A percentile compares a stretch with the other conserved stretches of the same genome.
Evolutionary conservation across 2,797 vertebrate genomes (phyloP).

Genomic region (Notolabrus celidotus): DNA sequence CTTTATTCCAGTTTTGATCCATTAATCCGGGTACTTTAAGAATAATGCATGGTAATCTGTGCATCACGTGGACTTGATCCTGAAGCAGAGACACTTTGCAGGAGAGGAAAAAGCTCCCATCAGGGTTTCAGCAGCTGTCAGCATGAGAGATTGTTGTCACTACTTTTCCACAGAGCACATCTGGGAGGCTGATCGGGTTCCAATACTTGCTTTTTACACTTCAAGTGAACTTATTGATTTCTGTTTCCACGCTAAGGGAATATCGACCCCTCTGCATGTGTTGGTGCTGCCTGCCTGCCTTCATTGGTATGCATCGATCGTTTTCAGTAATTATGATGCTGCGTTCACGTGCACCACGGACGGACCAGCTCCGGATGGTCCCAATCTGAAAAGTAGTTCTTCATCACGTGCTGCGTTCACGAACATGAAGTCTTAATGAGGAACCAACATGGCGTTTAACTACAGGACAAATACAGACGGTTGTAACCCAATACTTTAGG

Average conservation of each 20-base stretch:
- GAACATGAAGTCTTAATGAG: too few relatives aligned
- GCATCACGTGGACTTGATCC: not conserved
- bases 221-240: not conserved
- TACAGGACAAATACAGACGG: too few relatives aligned
- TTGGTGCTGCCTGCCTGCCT: not conserved
- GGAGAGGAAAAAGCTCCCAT: slow-evolving; percentile 3
- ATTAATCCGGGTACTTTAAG: not conserved
- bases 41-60: not conserved
- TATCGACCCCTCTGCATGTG: slow-evolving; percentile 11
- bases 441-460: too few relatives aligned
- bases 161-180: slow-evolving; percentile 1
- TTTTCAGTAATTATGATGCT: not conserved
- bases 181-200: not conserved
- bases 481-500: too few relatives aligned
- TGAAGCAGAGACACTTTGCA: not conserved
- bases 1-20: not conserved
- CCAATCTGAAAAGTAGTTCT: too few relatives aligned
- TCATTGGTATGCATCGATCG: slow-evolving; percentile 44
- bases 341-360: not conserved
- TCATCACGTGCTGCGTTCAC: too few relatives aligned
- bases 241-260: not conserved
- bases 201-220: slow-evolving; percentile 1
- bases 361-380: too few relatives aligned
- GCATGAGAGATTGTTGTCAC: slow-evolving; percentile 1
- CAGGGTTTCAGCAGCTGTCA: not conserved